Percentiles rank a stretch among this genome's conserved stretches.
phyloP scores from a whole-genome alignment of 2,797 vertebrate genomes.

The Lates japonicus region DNA sequence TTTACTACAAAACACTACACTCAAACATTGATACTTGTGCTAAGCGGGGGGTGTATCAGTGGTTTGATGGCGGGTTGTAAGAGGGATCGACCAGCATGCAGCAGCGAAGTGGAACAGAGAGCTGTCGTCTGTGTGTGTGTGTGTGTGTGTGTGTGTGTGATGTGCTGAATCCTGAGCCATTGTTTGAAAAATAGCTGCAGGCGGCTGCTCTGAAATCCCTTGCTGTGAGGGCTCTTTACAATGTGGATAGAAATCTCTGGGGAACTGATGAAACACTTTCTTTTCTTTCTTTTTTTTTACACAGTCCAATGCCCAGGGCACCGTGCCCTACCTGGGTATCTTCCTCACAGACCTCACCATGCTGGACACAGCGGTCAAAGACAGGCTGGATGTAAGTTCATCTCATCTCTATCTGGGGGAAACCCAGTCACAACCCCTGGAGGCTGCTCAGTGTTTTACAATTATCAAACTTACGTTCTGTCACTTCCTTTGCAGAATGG shows the following conservation, averaged over 20 bases:
- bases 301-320: conserved; percentile 87
- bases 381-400: conserved; percentile 88
- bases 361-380: conserved; percentile 94
- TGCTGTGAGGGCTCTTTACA: conserved; percentile 52
- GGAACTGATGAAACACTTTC: conserved; percentile 34
- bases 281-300: neutral
- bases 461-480: conserved; percentile 34
- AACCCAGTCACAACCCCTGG: conserved; percentile 2
- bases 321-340: conserved; percentile 94
- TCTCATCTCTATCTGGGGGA: conserved; percentile 13
- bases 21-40: conserved; percentile 12
- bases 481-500: conserved; percentile 87
- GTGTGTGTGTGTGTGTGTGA: conserved; percentile 39
- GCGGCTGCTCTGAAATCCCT: conserved; percentile 59
- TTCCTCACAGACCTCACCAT: conserved; percentile 95
- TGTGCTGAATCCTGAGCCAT: conserved; percentile 55
- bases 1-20: conserved; percentile 17
- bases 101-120: conserved; percentile 47
- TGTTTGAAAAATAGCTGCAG: conserved; percentile 68
- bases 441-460: conserved; percentile 29
- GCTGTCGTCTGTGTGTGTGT: conserved; percentile 39
- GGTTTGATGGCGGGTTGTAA: conserved; percentile 51
- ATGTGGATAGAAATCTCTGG: conserved; percentile 38
- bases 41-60: conserved; percentile 11
- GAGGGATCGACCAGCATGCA: conserved; percentile 51